Evolutionary conservation across 2,113 vertebrate species (phyloP).

Genomic region (Kryptolebias marmoratus): DNA sequence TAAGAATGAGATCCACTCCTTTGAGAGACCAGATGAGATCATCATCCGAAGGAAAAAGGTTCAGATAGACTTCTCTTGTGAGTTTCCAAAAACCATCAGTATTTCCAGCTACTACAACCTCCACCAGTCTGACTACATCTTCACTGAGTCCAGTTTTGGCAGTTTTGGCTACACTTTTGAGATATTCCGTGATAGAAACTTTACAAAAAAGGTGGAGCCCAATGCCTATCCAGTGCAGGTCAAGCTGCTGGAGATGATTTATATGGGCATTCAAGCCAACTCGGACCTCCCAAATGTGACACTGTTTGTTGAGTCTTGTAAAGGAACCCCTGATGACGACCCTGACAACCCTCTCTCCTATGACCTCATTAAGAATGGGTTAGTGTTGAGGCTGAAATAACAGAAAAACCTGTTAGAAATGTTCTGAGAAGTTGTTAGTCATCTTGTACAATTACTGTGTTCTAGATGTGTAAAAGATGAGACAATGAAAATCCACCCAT

Average conservation of each 20-base stretch:
- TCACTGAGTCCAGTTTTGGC: constrained; percentile 77
- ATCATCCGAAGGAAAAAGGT: constrained; percentile 66
- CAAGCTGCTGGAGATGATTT: constrained; percentile 65
- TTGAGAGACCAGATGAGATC: constrained; percentile 35
- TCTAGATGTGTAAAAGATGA: constrained; percentile 72
- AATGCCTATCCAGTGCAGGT: constrained; percentile 74
- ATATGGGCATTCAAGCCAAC: constrained; percentile 72
- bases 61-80: constrained; percentile 74
- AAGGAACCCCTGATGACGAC: constrained; percentile 76
- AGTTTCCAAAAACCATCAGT: constrained; percentile 72
- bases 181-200: constrained; percentile 62
- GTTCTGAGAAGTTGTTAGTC: neutral
- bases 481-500: constrained; percentile 38
- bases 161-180: constrained; percentile 79
- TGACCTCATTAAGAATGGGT: constrained; percentile 76
- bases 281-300: constrained; percentile 64
- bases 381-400: constrained; percentile 9
- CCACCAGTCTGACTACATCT: constrained; percentile 72
- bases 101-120: constrained; percentile 67
- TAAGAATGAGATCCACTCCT: constrained; percentile 73
- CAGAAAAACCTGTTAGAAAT: neutral
- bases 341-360: constrained; percentile 67
- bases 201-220: constrained; percentile 37
- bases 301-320: constrained; percentile 81
- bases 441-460: constrained; percentile 1